These are phyloP conservation scores for Polietes domitor DNA, from an alignment of 2,888 invertebrate genomes.

Conservation along the genomic window DNA sequence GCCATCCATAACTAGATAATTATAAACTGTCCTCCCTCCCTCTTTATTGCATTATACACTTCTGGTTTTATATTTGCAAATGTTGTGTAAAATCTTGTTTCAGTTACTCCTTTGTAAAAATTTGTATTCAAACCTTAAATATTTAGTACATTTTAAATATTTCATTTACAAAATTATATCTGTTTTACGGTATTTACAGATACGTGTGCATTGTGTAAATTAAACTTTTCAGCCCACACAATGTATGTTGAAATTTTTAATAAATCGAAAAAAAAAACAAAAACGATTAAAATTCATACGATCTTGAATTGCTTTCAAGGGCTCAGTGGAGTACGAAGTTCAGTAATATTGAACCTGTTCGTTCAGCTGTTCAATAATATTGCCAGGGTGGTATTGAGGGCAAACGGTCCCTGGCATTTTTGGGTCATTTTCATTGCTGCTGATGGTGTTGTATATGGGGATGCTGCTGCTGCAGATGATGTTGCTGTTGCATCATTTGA, in stretches of 20 bases:
- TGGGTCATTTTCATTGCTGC: slow-evolving; percentile 72
- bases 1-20: not conserved
- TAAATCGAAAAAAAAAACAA: slow-evolving; percentile 44
- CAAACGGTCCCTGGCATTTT: slow-evolving; percentile 62
- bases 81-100: not conserved
- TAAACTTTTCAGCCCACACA: not conserved
- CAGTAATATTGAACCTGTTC: too few relatives aligned
- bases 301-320: slow-evolving; percentile 15
- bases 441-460: slow-evolving; percentile 72
- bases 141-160: slow-evolving; percentile 37
- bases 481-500: slow-evolving; percentile 71
- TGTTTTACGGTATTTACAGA: not conserved
- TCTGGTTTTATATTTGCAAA: slow-evolving; percentile 26
- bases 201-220: not conserved
- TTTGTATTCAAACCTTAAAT: not conserved
- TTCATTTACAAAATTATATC: not conserved
- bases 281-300: not conserved
- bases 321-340: too few relatives aligned
- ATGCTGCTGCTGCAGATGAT: slow-evolving; percentile 68
- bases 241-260: slow-evolving; percentile 34
- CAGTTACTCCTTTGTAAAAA: not conserved
- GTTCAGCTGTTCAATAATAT: slow-evolving; percentile 68
- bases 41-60: not conserved
- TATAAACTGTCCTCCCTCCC: not conserved
- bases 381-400: slow-evolving; percentile 73